Conservation (phyloP, 2,113 vertebrate genomes). For the Phrynosoma platyrhinos region DNA sequence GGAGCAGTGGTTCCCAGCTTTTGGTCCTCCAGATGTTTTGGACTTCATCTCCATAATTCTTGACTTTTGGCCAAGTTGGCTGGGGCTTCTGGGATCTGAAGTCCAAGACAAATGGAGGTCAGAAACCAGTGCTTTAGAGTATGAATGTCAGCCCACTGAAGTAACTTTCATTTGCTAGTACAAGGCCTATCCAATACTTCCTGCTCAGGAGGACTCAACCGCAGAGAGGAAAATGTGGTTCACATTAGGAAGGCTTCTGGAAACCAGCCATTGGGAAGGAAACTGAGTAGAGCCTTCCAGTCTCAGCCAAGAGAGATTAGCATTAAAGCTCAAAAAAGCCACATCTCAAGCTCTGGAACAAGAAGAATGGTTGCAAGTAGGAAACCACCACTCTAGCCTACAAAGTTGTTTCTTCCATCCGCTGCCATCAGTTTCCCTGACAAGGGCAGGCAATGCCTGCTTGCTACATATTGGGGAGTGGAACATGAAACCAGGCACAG, state of each 20-base stretch:
- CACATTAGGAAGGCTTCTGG: background rate
- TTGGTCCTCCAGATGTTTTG: no score
- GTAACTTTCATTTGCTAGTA: background rate
- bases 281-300: background rate
- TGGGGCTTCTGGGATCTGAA: background rate
- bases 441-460: background rate
- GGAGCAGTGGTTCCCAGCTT: no score
- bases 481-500: background rate
- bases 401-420: background rate
- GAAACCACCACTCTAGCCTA: background rate
- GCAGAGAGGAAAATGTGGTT: background rate
- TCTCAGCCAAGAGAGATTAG: background rate
- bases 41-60: background rate
- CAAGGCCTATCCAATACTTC: background rate
- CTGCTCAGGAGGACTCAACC: background rate
- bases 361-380: background rate
- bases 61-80: no score
- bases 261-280: background rate
- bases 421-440: background rate
- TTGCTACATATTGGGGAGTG: background rate
- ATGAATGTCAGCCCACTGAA: background rate
- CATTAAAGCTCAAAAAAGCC: background rate
- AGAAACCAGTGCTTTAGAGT: background rate
- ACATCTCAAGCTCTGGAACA: background rate
- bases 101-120: background rate